Conservation (phyloP, 53 echinoderm and acorn worm genomes). For the Henricia sp. region DNA sequence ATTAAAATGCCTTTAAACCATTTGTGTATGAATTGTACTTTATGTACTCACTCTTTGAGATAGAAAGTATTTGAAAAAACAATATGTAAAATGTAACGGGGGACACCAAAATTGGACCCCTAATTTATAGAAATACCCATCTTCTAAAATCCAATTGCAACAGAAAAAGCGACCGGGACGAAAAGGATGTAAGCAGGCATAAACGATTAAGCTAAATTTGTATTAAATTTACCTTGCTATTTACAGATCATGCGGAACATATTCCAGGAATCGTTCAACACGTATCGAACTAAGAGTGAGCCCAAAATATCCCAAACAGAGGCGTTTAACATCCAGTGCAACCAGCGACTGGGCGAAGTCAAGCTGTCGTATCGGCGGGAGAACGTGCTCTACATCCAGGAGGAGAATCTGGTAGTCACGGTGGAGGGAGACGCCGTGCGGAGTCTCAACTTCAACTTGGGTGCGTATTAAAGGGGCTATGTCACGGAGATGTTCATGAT, state of each 20-base stretch:
- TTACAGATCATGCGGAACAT: slow-evolving; percentile 94
- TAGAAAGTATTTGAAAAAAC: no score
- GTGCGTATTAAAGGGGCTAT: slow-evolving; percentile 23
- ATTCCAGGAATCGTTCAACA: slow-evolving; percentile 96
- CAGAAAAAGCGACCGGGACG: no score
- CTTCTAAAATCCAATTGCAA: no score
- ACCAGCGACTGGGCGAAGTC: slow-evolving; percentile 82
- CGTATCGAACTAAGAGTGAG: slow-evolving; percentile 88
- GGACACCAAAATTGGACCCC: no score
- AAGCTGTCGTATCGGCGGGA: slow-evolving; percentile 91
- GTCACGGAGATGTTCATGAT: background rate
- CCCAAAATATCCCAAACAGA: slow-evolving; percentile 82
- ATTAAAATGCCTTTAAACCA: no score
- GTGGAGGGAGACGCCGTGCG: slow-evolving; percentile 94
- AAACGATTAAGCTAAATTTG: no score
- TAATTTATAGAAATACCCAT: no score
- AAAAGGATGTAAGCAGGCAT: no score
- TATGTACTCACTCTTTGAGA: no score
- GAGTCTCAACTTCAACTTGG: slow-evolving; percentile 90
- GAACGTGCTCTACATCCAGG: slow-evolving; percentile 82
- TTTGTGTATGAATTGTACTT: no score
- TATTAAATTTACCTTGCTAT: background rate
- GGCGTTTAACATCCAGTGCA: slow-evolving; percentile 83
- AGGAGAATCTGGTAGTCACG: slow-evolving; percentile 89
- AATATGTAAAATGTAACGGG: no score